A percentile compares a stretch with the other conserved stretches of the same genome.
phyloP scores from a whole-genome alignment of 2,888 invertebrate species.

The Monoplex corrugatus region DNA sequence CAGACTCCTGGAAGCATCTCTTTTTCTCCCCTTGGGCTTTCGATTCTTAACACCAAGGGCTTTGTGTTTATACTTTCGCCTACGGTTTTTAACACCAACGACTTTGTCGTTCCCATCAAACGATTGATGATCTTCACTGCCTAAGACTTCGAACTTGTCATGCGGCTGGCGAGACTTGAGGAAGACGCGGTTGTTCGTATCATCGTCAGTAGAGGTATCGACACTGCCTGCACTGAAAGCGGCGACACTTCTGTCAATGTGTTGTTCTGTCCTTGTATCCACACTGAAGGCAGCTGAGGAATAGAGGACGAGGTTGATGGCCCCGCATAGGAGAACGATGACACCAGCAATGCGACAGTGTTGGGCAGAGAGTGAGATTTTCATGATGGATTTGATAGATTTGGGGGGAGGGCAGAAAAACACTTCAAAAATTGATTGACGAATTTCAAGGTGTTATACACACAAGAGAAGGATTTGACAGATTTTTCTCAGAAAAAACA shows the following conservation, averaged over 20 bases:
- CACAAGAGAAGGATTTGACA: not conserved
- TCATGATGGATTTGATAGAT: too few species aligned
- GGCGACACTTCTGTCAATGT: too few species aligned
- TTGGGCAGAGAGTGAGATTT: not conserved
- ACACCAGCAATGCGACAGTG: not conserved
- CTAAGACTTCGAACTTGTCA: too few species aligned
- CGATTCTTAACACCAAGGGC: too few species aligned
- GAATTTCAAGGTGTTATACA: not conserved
- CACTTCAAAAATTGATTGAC: not conserved
- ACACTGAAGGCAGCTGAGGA: not conserved
- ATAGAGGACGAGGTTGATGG: slow-evolving; percentile 18
- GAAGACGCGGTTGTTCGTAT: not conserved
- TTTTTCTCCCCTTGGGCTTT: too few species aligned
- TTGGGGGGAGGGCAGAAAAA: too few species aligned
- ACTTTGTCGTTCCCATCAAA: too few species aligned
- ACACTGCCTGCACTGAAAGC: not conserved
- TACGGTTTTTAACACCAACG: too few species aligned
- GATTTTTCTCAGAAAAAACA: too few species aligned
- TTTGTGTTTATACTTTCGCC: too few species aligned
- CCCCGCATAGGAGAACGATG: not conserved
- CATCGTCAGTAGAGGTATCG: not conserved
- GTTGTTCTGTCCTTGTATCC: not conserved
- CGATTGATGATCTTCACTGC: too few species aligned
- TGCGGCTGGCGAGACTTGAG: not conserved
- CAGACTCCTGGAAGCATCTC: too few species aligned